Evolutionary conservation across 2,113 vertebrate species (phyloP), one percentile per base, ranked within the genome.

Genomic region (Corythornis cristatus): DNA sequence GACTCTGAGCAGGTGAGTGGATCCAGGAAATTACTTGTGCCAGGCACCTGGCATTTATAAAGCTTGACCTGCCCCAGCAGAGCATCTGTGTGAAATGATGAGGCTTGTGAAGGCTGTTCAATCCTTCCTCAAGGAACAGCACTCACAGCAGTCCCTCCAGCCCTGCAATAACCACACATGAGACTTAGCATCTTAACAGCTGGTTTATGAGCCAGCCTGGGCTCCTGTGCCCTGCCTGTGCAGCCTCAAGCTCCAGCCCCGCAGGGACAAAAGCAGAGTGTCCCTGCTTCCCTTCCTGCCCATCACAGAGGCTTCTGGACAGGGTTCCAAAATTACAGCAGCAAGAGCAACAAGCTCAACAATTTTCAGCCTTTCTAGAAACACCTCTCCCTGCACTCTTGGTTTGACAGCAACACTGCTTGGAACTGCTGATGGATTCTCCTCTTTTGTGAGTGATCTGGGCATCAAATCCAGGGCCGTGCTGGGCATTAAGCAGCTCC

Each of bases 131-230:
- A 83, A 91, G 89, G 91, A 89, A 83, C 12, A 93, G 25, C 57
- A 74, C 43, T 75, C 91, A 73, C 60, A 91, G 80, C 75, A 74
- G 71, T 58, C 51, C 58, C 83, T 89, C 22, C 62, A 94, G 66
- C 33, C 48, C 84, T 42, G 48, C 78, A 86, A 74, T 89, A 93
- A 92, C 56, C 48, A 71, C 56, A 48, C 2, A 0, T 83, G 67
- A 73, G 87, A 84, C 85, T 77, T 37, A 67, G 45, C 29, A 66
- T 71, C 50, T 91, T 91, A 95, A 77, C 78, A 89, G 56, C 68
- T 93, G 66, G 56, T 53, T 77, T 83, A 74, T 45, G 51, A 67
- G 85, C 67, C 82, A 91, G 65, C 35, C 68, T 71, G 56, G 46
- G n/a, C 84, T 80, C 23, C 62, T 37, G 28, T 56, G 65, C 42